Evolutionary conservation across 2,888 invertebrate genomes (phyloP).

Genomic region (Heliconius cydno): DNA sequence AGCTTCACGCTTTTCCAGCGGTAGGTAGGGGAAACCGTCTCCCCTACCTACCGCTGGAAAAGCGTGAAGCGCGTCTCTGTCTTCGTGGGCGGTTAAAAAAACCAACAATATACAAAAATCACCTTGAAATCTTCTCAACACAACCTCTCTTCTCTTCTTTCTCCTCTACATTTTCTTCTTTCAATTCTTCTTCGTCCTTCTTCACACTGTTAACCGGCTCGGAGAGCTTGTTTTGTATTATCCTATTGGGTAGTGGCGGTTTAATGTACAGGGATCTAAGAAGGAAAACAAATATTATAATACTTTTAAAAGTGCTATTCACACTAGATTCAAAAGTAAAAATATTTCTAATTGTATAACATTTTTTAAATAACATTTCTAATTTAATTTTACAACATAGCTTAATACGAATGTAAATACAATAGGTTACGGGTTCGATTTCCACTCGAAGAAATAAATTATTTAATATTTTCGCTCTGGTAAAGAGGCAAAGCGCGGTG

Average conservation of each 20-base stretch:
- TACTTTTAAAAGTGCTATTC: background rate
- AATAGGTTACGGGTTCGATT: too few species aligned
- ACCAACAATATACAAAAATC: background rate
- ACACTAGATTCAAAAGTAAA: background rate
- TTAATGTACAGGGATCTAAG: conserved; percentile 77
- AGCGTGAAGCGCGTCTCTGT: too few species aligned
- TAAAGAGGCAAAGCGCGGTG: too few species aligned
- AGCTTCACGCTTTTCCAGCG: background rate
- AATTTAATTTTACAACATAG: too few species aligned
- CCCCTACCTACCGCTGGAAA: too few species aligned
- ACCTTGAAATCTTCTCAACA: conserved; percentile 74
- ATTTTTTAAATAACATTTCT: too few species aligned
- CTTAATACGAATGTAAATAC: too few species aligned
- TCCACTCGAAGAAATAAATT: too few species aligned
- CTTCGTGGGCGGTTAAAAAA: too few species aligned
- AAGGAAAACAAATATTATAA: conserved; percentile 28
- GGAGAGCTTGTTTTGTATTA: conserved; percentile 65
- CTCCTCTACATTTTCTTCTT: conserved; percentile 59
- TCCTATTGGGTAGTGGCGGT: conserved; percentile 66
- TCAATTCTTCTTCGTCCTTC: conserved; percentile 63
- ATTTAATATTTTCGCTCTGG: too few species aligned
- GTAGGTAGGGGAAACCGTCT: too few species aligned
- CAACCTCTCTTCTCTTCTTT: conserved; percentile 64
- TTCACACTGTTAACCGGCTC: conserved; percentile 64
- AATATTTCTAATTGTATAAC: too few species aligned